Conservation (phyloP, 2,888 invertebrate genomes). For the Drosophila parthenogenetica region DNA sequence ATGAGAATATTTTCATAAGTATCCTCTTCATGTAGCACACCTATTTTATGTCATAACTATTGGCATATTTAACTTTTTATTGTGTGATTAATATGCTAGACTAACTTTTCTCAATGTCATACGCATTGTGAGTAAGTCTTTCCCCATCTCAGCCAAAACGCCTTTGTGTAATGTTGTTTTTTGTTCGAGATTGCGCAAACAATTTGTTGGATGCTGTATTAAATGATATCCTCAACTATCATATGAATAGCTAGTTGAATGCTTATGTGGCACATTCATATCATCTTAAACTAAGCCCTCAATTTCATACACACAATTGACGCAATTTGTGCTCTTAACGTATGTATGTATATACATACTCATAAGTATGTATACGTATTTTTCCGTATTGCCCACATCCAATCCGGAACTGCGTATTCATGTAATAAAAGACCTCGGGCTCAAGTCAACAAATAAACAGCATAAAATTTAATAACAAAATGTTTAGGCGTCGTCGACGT, state of each 20-base stretch:
- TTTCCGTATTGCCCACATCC: slow-evolving; percentile 10
- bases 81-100: slow-evolving; percentile 21
- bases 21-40: not conserved
- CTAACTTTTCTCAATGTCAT: slow-evolving; percentile 17
- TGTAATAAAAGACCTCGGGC: slow-evolving; percentile 48
- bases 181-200: slow-evolving; percentile 23
- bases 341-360: not conserved
- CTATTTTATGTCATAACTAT: not conserved
- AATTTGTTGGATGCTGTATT: slow-evolving; percentile 35
- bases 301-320: slow-evolving; percentile 64
- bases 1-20: not conserved
- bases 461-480: slow-evolving; percentile 78
- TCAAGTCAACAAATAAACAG: slow-evolving; percentile 64
- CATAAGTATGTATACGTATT: not conserved
- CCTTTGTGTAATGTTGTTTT: slow-evolving; percentile 12
- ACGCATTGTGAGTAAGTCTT: not conserved
- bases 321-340: slow-evolving; percentile 60
- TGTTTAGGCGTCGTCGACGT: slow-evolving; percentile 54
- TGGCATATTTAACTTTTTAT: slow-evolving; percentile 15
- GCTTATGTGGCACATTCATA: slow-evolving; percentile 34
- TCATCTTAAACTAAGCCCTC: slow-evolving; percentile 56
- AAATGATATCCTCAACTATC: slow-evolving; percentile 29
- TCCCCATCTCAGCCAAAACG: slow-evolving; percentile 17
- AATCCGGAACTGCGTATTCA: slow-evolving; percentile 37
- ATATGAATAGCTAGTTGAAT: slow-evolving; percentile 34